phyloP scores from a whole-genome alignment of 2,888 invertebrate genomes.

The Mesoligia furuncula region DNA sequence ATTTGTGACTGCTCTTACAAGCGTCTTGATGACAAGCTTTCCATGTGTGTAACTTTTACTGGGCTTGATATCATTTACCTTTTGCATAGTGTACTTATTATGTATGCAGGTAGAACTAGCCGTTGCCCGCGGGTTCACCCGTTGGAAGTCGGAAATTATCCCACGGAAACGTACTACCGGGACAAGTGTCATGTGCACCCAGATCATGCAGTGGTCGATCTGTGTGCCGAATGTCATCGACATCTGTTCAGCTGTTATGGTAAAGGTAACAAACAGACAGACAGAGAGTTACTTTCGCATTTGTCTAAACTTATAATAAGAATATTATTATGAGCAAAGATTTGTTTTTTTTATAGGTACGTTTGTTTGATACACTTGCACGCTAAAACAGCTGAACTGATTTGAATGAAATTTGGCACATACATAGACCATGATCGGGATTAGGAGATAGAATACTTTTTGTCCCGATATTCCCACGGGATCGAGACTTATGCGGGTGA shows the following conservation, averaged over 20 bases:
- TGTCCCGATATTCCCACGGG: too few relatives aligned
- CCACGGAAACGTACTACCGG: background rate
- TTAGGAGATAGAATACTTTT: too few relatives aligned
- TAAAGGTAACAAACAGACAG: background rate
- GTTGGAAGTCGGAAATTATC: background rate
- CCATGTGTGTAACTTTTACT: background rate
- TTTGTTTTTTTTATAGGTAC: too few relatives aligned
- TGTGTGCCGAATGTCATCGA: background rate
- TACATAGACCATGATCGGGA: too few relatives aligned
- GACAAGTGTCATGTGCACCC: background rate
- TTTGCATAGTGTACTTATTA: background rate
- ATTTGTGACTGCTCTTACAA: background rate
- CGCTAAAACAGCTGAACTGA: too few relatives aligned
- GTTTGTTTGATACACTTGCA: too few relatives aligned
- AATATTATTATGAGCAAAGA: too few relatives aligned
- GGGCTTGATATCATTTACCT: background rate
- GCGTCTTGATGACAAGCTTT: background rate
- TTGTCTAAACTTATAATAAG: background rate
- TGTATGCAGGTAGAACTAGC: background rate
- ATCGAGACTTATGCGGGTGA: too few relatives aligned
- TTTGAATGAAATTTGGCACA: too few relatives aligned
- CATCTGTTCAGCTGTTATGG: background rate
- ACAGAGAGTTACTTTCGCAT: background rate
- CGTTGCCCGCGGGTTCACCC: background rate
- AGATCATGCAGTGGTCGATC: too few relatives aligned